phyloP scores from a whole-genome alignment of 53 echinoderm and acorn worm species.

The Zoroaster sp. region DNA sequence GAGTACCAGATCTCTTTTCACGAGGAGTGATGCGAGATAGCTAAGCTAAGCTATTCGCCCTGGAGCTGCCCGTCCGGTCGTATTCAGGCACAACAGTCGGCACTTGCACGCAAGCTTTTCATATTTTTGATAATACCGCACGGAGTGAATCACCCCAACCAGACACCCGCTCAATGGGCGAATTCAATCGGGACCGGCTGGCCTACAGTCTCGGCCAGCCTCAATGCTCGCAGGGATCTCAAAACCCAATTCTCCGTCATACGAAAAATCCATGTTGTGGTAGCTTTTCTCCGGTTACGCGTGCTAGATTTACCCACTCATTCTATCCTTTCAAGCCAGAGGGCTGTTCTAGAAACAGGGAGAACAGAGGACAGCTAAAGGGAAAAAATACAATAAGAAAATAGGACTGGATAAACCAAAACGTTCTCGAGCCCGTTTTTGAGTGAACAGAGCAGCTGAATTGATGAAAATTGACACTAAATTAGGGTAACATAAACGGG shows the following conservation, averaged over 20 bases:
- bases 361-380: neutral
- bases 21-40: conserved; percentile 5
- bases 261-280: neutral
- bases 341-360: conserved; percentile 1
- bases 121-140: neutral
- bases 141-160: conserved; percentile 18
- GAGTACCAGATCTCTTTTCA: neutral
- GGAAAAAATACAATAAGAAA: neutral
- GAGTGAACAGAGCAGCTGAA: conserved; percentile 36
- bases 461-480: neutral
- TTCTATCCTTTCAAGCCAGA: conserved; percentile 27
- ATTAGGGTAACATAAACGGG: neutral
- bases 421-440: neutral
- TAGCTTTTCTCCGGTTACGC: conserved; percentile 47
- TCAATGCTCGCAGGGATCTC: neutral
- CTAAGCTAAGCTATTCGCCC: conserved; percentile 2
- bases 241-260: conserved; percentile 2
- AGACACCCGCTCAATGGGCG: conserved; percentile 1
- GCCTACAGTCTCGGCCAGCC: neutral
- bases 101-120: neutral
- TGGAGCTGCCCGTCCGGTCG: neutral
- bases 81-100: neutral
- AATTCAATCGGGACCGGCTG: conserved; percentile 30
- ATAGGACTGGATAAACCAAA: neutral
- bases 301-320: neutral